These are phyloP conservation scores for Leiothrix lutea DNA, from an alignment of 2,113 vertebrate species.

Conservation along the genomic window DNA sequence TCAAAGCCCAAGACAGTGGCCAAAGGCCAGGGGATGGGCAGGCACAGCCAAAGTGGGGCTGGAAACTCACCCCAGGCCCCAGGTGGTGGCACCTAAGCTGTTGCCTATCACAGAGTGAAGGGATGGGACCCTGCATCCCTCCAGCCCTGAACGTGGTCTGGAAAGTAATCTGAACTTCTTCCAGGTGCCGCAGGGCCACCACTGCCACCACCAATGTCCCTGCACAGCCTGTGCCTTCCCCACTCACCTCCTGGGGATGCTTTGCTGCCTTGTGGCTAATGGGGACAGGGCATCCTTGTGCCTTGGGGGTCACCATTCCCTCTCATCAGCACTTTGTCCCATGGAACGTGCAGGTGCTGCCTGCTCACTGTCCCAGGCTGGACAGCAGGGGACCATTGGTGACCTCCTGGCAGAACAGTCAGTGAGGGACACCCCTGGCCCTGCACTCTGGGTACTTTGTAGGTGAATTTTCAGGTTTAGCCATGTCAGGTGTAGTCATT, in stretches of 20 bases:
- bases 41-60: not conserved
- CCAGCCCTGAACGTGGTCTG: rapidly evolving
- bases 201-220: not conserved
- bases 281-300: rapidly evolving
- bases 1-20: not conserved
- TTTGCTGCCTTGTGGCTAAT: not conserved
- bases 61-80: not conserved
- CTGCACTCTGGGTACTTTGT: not conserved
- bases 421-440: rapidly evolving
- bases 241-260: not conserved
- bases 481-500: not conserved
- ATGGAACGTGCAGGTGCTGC: not conserved
- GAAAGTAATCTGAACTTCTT: not conserved
- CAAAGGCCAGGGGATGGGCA: not conserved
- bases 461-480: not conserved
- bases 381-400: not conserved
- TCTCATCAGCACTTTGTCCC: not conserved
- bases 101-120: rapidly evolving
- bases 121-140: no score
- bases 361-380: not conserved
- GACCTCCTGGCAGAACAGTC: not conserved
- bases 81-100: not conserved
- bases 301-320: rapidly evolving
- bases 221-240: not conserved
- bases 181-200: not conserved